Conservation (phyloP, 2,797 vertebrate genomes). For the Peromyscus melanophrys region DNA sequence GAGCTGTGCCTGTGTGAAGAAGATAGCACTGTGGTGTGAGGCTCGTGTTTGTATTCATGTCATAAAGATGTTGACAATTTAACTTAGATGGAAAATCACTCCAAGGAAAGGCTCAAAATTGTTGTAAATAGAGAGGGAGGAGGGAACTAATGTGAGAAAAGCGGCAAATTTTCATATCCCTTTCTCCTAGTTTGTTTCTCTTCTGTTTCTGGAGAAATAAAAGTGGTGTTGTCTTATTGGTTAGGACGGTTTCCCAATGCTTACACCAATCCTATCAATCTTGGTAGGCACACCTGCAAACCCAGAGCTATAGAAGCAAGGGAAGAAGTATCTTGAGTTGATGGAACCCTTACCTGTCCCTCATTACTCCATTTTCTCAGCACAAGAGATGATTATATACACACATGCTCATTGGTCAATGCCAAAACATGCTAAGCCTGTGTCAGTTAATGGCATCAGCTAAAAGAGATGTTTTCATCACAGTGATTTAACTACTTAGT, state of each 20-base stretch:
- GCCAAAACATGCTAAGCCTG: too few species aligned
- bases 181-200: neutral
- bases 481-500: too few species aligned
- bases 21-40: neutral
- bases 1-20: neutral
- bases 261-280: too few species aligned
- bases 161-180: neutral
- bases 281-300: neutral
- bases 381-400: too few species aligned
- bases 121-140: neutral
- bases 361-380: too few species aligned
- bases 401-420: too few species aligned
- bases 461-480: too few species aligned
- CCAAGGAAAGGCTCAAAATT: neutral
- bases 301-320: neutral
- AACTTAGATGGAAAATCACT: neutral
- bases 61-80: slow-evolving; percentile 36
- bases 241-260: neutral
- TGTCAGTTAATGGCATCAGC: too few species aligned
- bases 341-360: too few species aligned
- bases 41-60: neutral
- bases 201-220: neutral
- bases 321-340: neutral
- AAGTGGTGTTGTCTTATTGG: neutral
- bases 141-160: neutral